phyloP scores from a whole-genome alignment of 2,888 invertebrate species.

The Lasioglossum morio region DNA sequence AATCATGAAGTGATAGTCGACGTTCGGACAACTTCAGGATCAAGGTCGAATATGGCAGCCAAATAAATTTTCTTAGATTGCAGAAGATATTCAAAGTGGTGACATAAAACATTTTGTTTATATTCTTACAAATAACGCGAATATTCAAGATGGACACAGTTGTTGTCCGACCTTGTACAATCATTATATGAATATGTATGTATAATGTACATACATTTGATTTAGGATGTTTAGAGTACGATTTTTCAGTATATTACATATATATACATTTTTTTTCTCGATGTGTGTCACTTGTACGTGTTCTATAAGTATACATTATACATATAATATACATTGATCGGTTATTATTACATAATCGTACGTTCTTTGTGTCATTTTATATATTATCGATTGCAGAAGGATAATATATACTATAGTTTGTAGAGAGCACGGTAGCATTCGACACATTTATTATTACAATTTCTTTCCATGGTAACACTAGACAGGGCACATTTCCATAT shows the following conservation, averaged over 20 bases:
- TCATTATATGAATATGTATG: neutral
- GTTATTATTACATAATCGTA: slow-evolving; percentile 39
- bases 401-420: slow-evolving; percentile 51
- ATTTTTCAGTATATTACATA: slow-evolving; percentile 32
- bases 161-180: neutral
- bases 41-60: neutral
- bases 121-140: neutral
- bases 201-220: slow-evolving; percentile 49
- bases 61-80: neutral
- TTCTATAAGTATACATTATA: slow-evolving; percentile 41
- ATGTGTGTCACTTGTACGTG: slow-evolving; percentile 60
- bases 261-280: slow-evolving; percentile 24
- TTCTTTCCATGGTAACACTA: slow-evolving; percentile 61
- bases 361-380: slow-evolving; percentile 45
- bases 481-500: slow-evolving; percentile 55
- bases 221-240: slow-evolving; percentile 60
- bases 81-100: neutral
- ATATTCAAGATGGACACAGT: neutral
- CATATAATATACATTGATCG: slow-evolving; percentile 33
- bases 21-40: neutral
- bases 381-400: slow-evolving; percentile 40
- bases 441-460: slow-evolving; percentile 51
- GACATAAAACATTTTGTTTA: neutral
- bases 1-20: neutral
- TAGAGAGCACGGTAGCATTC: slow-evolving; percentile 70